A percentile compares a stretch with the other conserved stretches of the same genome.
These are phyloP conservation scores for Potamarius usumacintae DNA, from an alignment of 2,113 vertebrate species.

Conservation along the genomic window DNA sequence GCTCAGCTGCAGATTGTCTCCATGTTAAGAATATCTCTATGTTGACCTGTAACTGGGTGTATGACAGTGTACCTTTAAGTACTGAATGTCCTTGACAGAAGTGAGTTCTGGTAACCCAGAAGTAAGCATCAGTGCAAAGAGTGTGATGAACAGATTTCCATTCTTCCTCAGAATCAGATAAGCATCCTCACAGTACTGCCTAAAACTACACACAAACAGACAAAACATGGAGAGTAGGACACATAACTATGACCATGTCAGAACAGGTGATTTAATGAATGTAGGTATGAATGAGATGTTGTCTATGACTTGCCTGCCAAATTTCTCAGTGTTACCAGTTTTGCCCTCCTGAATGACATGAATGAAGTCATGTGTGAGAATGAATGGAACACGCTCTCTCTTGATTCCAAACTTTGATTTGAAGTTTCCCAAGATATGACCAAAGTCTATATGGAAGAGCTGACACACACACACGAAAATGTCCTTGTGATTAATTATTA, in stretches of 20 bases:
- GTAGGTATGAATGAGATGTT: neutral
- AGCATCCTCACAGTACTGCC: constrained; percentile 93
- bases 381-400: constrained; percentile 96
- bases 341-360: constrained; percentile 99
- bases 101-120: constrained; percentile 95
- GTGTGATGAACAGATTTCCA: constrained; percentile 95
- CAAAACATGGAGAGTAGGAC: constrained; percentile 4
- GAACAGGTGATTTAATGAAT: neutral
- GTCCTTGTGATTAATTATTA: neutral
- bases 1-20: neutral
- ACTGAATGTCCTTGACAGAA: constrained; percentile 98
- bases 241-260: too few relatives aligned
- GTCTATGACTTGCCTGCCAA: constrained; percentile 75
- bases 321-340: constrained; percentile 95
- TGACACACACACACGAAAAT: constrained; percentile 54
- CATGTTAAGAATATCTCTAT: neutral
- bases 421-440: constrained; percentile 98
- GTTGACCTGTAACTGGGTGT: neutral
- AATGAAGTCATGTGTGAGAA: constrained; percentile 99
- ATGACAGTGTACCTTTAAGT: constrained; percentile 86
- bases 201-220: constrained; percentile 77
- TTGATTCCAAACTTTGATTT: constrained; percentile 99
- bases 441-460: constrained; percentile 99
- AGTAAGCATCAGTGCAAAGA: constrained; percentile 97
- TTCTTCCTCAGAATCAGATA: constrained; percentile 91